phyloP scores from a whole-genome alignment of 2,888 invertebrate species.

The Cantharis rustica region DNA sequence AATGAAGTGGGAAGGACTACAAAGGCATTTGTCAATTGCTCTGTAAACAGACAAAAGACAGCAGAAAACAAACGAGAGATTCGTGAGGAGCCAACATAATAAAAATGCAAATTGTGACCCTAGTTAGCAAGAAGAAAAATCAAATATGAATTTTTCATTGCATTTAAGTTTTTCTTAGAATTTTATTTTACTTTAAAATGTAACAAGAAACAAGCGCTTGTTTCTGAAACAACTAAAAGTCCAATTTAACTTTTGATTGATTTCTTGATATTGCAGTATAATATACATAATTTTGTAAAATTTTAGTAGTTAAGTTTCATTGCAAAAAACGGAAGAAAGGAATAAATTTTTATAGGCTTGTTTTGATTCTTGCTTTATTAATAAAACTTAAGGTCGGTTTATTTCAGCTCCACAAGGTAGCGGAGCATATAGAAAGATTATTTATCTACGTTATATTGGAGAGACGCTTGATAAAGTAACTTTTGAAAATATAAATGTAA shows the following conservation, averaged over 20 bases:
- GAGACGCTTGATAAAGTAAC: background rate
- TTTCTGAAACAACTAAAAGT: background rate
- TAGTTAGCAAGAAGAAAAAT: conserved; percentile 35
- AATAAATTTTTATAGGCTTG: background rate
- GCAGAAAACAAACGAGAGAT: conserved; percentile 45
- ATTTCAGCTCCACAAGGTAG: background rate
- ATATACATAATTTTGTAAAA: background rate
- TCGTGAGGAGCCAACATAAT: conserved; percentile 36
- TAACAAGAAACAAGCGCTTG: background rate
- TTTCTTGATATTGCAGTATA: background rate
- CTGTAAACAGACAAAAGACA: conserved; percentile 43
- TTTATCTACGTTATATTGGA: background rate
- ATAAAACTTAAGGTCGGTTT: background rate
- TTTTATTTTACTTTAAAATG: background rate
- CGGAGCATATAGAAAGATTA: background rate
- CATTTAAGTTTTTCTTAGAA: conserved; percentile 7
- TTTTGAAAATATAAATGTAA: background rate
- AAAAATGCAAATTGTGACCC: conserved; percentile 37
- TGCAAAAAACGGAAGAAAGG: background rate
- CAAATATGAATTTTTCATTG: conserved; percentile 38
- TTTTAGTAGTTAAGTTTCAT: background rate
- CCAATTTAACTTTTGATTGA: background rate
- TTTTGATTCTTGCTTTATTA: background rate
- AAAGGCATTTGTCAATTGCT: conserved; percentile 41
- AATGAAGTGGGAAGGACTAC: conserved; percentile 19